Conservation (phyloP, 1,140 invertebrate genomes). For the Drosophila punjabiensis region DNA sequence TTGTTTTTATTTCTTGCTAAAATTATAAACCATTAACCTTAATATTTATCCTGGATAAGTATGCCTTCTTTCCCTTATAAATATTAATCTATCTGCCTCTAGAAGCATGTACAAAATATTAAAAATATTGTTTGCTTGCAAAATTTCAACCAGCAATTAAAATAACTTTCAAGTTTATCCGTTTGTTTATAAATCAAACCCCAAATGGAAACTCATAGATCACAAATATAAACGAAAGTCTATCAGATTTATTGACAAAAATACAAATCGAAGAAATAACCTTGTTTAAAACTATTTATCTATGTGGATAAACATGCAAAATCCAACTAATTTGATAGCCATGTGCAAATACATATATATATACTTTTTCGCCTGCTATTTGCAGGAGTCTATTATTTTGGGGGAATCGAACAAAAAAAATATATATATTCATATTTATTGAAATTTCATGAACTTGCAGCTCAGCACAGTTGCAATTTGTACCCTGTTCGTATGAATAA, state of each 20-base stretch:
- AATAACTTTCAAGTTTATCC: background rate
- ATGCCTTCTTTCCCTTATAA: background rate
- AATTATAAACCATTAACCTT: background rate
- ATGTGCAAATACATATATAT: slow-evolving; percentile 1
- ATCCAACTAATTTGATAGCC: slow-evolving; percentile 41
- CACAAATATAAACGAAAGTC: background rate
- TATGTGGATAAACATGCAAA: slow-evolving; percentile 7
- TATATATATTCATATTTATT: slow-evolving; percentile 39
- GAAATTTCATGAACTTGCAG: slow-evolving; percentile 50
- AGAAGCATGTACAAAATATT: background rate
- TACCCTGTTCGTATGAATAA: slow-evolving; percentile 10
- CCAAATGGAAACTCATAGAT: slow-evolving; percentile 9
- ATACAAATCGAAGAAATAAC: slow-evolving; percentile 26
- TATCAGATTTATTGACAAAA: slow-evolving; percentile 17
- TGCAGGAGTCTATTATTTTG: slow-evolving; percentile 38
- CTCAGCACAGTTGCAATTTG: slow-evolving; percentile 27
- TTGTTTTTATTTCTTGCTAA: background rate
- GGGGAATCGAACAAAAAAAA: slow-evolving; percentile 7
- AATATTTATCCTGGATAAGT: background rate
- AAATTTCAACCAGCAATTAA: background rate
- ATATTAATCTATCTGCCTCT: background rate
- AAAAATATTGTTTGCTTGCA: background rate
- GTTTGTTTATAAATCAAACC: slow-evolving; percentile 1
- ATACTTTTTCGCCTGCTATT: background rate
- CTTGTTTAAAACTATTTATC: slow-evolving; percentile 42